Evolutionary conservation across 2,888 invertebrate genomes (phyloP).

Genomic region (Nomada fabriciana): DNA sequence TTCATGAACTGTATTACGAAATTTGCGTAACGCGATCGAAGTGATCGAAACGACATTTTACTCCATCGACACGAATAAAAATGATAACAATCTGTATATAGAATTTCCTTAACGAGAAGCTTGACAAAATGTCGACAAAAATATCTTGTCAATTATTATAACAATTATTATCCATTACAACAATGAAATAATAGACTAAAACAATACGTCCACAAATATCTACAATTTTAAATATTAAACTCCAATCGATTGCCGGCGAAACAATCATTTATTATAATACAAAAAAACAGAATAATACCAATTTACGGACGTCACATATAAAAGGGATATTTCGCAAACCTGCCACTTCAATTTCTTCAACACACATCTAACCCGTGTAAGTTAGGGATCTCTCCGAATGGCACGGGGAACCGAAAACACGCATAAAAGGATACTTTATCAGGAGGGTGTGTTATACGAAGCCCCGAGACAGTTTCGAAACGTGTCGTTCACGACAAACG

Average conservation of each 20-base stretch:
- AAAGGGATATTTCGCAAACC: neutral
- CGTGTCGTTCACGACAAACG: slow-evolving; percentile 17
- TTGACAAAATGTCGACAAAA: too few species aligned
- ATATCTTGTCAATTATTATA: too few species aligned
- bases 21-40: neutral
- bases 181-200: too few species aligned
- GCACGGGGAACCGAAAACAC: neutral
- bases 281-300: too few species aligned
- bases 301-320: too few species aligned
- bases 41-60: neutral
- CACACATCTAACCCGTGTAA: neutral
- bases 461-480: neutral
- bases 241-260: too few species aligned
- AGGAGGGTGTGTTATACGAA: neutral
- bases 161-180: too few species aligned
- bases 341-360: neutral
- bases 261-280: too few species aligned
- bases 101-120: neutral
- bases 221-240: too few species aligned
- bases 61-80: neutral
- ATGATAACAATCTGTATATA: neutral
- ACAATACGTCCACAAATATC: too few species aligned
- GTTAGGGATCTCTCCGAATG: neutral
- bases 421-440: neutral
- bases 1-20: slow-evolving; percentile 1